Evolutionary conservation across 2,113 vertebrate species (phyloP).

Genomic region (Hystrix brachyura): DNA sequence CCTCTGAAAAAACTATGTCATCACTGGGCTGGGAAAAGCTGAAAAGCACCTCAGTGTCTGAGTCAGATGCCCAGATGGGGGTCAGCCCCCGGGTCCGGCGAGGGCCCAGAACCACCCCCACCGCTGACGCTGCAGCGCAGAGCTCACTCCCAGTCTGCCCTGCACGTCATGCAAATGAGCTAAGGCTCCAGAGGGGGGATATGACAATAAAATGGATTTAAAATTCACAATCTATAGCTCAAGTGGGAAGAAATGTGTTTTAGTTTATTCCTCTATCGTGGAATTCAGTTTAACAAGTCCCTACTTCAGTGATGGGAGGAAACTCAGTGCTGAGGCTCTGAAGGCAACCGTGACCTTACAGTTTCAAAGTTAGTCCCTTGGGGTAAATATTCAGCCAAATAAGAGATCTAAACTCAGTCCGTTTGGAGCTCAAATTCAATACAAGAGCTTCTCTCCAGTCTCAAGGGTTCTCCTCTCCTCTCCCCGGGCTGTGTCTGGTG

Average conservation of each 20-base stretch:
- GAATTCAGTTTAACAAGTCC: constrained; percentile 19
- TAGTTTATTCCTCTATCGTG: neutral
- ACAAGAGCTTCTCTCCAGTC: neutral
- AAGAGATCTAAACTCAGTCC: neutral
- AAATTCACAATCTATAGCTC: constrained; percentile 9
- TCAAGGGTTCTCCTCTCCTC: neutral
- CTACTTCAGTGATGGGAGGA: neutral
- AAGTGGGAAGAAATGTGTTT: constrained; percentile 39
- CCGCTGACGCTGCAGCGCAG: neutral
- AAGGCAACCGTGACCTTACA: neutral
- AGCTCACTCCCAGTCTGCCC: neutral
- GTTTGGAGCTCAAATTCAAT: neutral
- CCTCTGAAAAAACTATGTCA: constrained; percentile 52
- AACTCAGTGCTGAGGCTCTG: neutral
- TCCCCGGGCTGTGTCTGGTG: neutral
- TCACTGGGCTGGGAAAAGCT: neutral
- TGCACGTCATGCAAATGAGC: neutral
- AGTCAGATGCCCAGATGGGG: neutral
- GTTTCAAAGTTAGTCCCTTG: constrained; percentile 25
- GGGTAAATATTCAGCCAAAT: constrained; percentile 12
- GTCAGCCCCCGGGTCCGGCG: neutral
- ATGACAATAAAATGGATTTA: neutral
- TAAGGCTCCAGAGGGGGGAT: constrained; percentile 15
- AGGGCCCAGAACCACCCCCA: neutral
- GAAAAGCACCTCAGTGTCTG: neutral